Conservation (phyloP, 1,140 invertebrate genomes). For the Cotesia typhae region DNA sequence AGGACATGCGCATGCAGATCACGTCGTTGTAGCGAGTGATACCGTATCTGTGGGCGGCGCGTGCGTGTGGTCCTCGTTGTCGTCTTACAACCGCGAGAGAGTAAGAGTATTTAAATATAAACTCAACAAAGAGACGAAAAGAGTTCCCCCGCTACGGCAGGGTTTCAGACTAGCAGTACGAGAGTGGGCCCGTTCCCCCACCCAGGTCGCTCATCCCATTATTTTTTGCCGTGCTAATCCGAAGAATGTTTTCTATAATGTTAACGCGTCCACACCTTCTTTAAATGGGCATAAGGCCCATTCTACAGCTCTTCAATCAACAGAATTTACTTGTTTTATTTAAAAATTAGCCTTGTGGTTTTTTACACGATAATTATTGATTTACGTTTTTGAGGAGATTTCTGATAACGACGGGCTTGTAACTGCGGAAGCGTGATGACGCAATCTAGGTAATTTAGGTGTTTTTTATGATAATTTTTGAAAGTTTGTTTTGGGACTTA, state of each 20-base stretch:
- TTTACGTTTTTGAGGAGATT: too few relatives aligned
- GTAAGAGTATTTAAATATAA: neutral
- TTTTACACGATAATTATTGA: slow-evolving; percentile 1
- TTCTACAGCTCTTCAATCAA: neutral
- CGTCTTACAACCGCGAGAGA: slow-evolving; percentile 33
- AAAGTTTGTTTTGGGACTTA: too few relatives aligned
- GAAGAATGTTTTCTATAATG: slow-evolving; percentile 36
- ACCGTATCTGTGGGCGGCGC: slow-evolving; percentile 64
- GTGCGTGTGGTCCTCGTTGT: slow-evolving; percentile 63
- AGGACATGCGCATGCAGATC: slow-evolving; percentile 62
- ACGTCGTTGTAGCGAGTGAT: slow-evolving; percentile 62
- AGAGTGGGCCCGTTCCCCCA: slow-evolving; percentile 16
- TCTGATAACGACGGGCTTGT: neutral
- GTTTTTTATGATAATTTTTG: neutral
- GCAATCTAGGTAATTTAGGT: slow-evolving; percentile 12
- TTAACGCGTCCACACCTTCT: slow-evolving; percentile 40
- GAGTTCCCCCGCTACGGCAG: neutral
- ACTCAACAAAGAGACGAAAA: slow-evolving; percentile 12
- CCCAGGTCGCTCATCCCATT: slow-evolving; percentile 39
- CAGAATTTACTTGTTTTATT: slow-evolving; percentile 4
- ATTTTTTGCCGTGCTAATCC: slow-evolving; percentile 33
- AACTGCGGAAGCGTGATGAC: neutral
- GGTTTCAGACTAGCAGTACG: neutral
- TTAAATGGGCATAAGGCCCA: slow-evolving; percentile 11
- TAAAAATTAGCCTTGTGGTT: neutral